A percentile compares a stretch with the other conserved stretches of the same genome.
phyloP scores from a whole-genome alignment of 2,888 invertebrate species.

The Acronicta leporina region DNA sequence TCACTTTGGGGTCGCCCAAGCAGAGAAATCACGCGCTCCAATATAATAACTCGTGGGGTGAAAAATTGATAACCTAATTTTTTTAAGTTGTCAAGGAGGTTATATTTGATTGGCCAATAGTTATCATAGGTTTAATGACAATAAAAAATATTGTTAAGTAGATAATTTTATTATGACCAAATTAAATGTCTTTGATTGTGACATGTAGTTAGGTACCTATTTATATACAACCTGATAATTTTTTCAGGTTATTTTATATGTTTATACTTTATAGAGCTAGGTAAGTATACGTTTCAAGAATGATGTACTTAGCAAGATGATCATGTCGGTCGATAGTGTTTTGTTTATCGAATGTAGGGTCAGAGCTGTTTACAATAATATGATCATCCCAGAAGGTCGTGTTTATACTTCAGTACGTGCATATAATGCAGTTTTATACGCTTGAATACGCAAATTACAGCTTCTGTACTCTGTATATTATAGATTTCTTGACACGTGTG shows the following conservation, averaged over 20 bases:
- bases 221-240: too few relatives aligned
- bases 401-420: conserved; percentile 21
- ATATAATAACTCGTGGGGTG: conserved; percentile 30
- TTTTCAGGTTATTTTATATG: too few relatives aligned
- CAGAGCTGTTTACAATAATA: conserved; percentile 18
- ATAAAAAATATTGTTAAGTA: not conserved
- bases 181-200: too few relatives aligned
- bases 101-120: conserved; percentile 6
- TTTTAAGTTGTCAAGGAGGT: not conserved
- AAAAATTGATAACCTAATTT: conserved; percentile 43
- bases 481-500: conserved; percentile 30
- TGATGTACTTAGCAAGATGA: not conserved
- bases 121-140: not conserved
- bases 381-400: conserved; percentile 21
- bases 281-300: not conserved
- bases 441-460: conserved; percentile 10
- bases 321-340: conserved; percentile 1
- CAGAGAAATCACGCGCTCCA: conserved; percentile 34
- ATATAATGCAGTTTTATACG: conserved; percentile 11
- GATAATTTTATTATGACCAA: too few relatives aligned
- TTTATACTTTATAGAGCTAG: too few relatives aligned
- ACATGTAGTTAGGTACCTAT: too few relatives aligned
- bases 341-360: conserved; percentile 9
- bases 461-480: conserved; percentile 11
- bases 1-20: conserved; percentile 19